Conservation (phyloP, 2,113 vertebrate species). For the Urocolius indicus region DNA sequence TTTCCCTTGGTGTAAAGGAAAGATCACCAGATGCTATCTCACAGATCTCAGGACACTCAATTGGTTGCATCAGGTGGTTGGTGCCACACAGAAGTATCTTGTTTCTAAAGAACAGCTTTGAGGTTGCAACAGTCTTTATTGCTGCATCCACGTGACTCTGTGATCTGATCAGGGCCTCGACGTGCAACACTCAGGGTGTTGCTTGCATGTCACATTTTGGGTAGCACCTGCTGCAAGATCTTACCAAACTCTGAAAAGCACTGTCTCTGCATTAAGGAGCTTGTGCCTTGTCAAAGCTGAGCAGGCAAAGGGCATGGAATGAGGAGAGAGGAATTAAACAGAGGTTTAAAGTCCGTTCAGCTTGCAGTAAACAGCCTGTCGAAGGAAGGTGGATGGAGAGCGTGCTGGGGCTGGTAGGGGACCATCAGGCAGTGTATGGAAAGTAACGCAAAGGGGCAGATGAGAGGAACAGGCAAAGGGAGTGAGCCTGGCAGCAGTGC, state of each 20-base stretch:
- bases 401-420: accelerated
- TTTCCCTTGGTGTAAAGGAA: not conserved
- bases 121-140: not conserved
- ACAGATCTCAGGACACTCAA: not conserved
- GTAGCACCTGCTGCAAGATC: not conserved
- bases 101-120: not conserved
- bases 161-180: not conserved
- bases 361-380: not conserved
- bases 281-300: accelerated
- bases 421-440: accelerated
- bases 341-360: not conserved
- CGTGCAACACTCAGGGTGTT: not conserved
- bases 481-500: not conserved
- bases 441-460: accelerated
- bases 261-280: not conserved
- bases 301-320: not conserved
- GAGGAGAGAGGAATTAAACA: not conserved
- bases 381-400: not conserved
- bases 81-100: accelerated
- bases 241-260: not conserved
- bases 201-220: not conserved
- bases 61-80: not conserved
- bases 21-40: not conserved
- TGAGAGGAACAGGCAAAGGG: not conserved
- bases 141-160: too few species aligned